These are phyloP conservation scores for Anolis carolinensis DNA, from an alignment of 2,113 vertebrate species.

Conservation along the genomic window DNA sequence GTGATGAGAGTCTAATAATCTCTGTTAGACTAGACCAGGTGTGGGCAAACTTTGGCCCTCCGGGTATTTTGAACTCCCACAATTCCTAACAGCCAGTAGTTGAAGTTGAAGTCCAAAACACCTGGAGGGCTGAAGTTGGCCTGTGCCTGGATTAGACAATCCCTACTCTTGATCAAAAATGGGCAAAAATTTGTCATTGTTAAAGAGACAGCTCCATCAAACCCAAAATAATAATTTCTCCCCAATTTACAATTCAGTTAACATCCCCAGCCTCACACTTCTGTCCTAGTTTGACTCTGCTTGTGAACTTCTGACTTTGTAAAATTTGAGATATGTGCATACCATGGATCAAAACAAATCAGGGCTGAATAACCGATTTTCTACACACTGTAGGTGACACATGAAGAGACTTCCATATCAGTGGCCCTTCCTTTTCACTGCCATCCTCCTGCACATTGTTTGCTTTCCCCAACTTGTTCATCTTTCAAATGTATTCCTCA, in stretches of 20 bases:
- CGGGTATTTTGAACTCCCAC: too few species aligned
- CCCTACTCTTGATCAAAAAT: too few species aligned
- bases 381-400: not conserved
- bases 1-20: too few species aligned
- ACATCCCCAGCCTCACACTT: not conserved
- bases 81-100: too few species aligned
- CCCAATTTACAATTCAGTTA: not conserved
- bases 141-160: too few species aligned
- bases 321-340: not conserved
- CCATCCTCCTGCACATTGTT: not conserved
- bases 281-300: not conserved
- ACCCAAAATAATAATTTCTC: not conserved
- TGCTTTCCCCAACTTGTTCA: too few species aligned
- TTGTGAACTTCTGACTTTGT: not conserved
- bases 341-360: not conserved
- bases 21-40: too few species aligned
- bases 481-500: not conserved
- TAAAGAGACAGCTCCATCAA: not conserved
- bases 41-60: too few species aligned
- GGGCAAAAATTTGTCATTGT: too few species aligned
- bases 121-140: too few species aligned
- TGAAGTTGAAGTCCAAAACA: too few species aligned
- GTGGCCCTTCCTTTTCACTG: not conserved
- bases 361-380: not conserved
- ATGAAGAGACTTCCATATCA: not conserved